Base-by-base conservation (phyloP, 1,140 invertebrate species). In the Harpegnathos saltator region DNA sequence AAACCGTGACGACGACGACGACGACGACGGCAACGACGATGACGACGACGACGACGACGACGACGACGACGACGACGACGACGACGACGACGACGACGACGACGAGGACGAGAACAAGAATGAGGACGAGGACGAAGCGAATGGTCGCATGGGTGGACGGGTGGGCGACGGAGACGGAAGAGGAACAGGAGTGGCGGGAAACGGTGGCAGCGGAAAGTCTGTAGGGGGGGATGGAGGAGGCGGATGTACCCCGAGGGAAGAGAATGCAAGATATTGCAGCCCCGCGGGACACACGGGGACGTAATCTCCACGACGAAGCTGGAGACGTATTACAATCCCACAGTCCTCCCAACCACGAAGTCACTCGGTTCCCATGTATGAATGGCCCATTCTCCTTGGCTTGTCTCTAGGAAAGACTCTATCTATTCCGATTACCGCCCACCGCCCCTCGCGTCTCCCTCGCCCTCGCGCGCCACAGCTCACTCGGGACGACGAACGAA, bases 261-360 rank as follows among this genome's bases (percentile, higher is more conserved):
- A 86, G 89, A 89, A 92, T 94, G 93, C 93, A 94, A 94, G 93
- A 94, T 94, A 94, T 94, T 94, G 93, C 94, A 94, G 91, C 92
- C 94, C 94, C 94, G 92, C 93, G 94, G 93, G 94, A 94, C 91
- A 92, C 89, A 91, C 89, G 74, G 88, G 89, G 84, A 92, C 93
- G 92, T 93, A 94, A 94, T 94, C 94, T 94, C 94, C 89, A 92
- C 92, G 93, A 92, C 92, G 90, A 63, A 91, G 88, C 87, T 84
- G 85, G 92, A 93, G 92, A 92, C 91, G 92, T 92, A 93, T 94
- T 94, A 93, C 92, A 93, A 93, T 94, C 88, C 89, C 90, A 87
- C 87, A 87, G 87, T 91, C 85, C 92, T 92, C 88, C n/a, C 91
- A 89, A 90, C 90, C 88, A 91, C 91, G 71, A 88, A 92, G 91